A percentile compares a stretch with the other conserved stretches of the same genome.
Conservation (phyloP, 2,113 vertebrate species). For the Aramus guarauna region DNA sequence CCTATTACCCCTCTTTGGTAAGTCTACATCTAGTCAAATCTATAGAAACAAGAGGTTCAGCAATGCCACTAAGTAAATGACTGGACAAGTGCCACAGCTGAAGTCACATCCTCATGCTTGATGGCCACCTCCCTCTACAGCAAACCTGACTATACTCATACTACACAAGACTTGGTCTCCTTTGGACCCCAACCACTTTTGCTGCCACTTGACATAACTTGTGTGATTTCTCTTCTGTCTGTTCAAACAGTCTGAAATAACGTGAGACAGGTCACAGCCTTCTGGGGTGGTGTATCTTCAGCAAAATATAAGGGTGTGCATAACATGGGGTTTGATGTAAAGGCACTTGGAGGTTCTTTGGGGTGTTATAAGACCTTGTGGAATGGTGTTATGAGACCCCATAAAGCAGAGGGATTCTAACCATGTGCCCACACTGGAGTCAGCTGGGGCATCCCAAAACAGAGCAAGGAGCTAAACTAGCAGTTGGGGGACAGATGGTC, state of each 20-base stretch:
- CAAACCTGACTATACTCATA: not conserved
- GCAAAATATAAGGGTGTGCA: not conserved
- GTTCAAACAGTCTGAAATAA: not conserved
- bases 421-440: rapidly evolving
- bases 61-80: not conserved
- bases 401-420: not conserved
- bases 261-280: not conserved
- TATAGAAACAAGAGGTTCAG: not conserved
- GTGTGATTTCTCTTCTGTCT: not conserved
- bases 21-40: not conserved
- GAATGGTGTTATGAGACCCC: not conserved
- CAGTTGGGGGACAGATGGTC: rapidly evolving
- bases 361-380: not conserved
- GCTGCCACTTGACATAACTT: not conserved
- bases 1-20: not conserved
- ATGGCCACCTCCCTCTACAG: not conserved
- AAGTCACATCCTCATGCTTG: not conserved
- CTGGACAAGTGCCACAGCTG: not conserved
- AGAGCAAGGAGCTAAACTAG: not conserved
- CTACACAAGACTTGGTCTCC: not conserved
- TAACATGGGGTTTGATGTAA: not conserved
- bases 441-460: not conserved
- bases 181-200: not conserved
- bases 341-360: not conserved
- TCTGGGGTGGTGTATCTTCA: not conserved